phyloP scores from a whole-genome alignment of 2,797 vertebrate genomes.

The Thripadectes ignobilis region DNA sequence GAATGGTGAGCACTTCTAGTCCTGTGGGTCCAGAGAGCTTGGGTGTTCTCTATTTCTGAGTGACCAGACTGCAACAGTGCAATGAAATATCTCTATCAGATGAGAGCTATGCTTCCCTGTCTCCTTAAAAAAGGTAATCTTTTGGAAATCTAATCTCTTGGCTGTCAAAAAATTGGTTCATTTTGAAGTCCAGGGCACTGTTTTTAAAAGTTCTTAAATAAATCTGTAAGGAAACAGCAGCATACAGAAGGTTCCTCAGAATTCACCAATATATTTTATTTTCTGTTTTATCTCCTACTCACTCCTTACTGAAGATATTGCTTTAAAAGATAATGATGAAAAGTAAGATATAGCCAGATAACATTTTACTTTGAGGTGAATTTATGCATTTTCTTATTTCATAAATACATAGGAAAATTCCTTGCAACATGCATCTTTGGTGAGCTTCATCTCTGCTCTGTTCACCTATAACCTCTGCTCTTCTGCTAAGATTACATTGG shows the following conservation, averaged over 20 bases:
- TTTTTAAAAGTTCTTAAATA: background rate
- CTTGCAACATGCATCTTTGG: background rate
- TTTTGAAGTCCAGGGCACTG: background rate
- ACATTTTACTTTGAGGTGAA: background rate
- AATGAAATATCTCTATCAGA: background rate
- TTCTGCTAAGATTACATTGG: background rate
- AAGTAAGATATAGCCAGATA: background rate
- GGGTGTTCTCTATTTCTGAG: background rate
- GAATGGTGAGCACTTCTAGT: rapidly evolving
- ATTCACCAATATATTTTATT: background rate
- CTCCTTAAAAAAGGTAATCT: background rate
- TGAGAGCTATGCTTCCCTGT: background rate
- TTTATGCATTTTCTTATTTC: background rate
- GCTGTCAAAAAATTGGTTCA: background rate
- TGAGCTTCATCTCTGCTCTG: background rate
- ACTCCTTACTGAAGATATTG: background rate
- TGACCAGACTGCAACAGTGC: background rate
- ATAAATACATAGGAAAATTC: background rate
- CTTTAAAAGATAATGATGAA: background rate
- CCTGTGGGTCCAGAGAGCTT: background rate
- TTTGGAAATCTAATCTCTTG: background rate
- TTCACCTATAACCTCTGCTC: background rate
- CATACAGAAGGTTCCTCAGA: background rate
- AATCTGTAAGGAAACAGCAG: background rate
- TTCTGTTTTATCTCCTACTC: background rate